Conservation (phyloP, 2,113 vertebrate genomes). For the Pteronura brasiliensis region DNA sequence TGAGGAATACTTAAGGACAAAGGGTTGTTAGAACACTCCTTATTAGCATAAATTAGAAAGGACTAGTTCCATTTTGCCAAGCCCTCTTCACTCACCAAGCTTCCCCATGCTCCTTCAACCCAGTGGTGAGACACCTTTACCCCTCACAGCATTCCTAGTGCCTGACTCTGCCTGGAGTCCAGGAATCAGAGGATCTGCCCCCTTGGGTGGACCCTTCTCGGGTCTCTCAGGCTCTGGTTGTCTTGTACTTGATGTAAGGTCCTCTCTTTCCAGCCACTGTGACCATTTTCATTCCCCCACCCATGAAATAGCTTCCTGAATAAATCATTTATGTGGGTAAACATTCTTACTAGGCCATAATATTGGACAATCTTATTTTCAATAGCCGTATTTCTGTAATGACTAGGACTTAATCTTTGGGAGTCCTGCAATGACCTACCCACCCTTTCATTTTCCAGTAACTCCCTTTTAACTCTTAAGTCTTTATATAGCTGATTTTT, state of each 20-base stretch:
- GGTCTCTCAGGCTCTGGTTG: neutral
- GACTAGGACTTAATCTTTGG: neutral
- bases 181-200: neutral
- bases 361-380: neutral
- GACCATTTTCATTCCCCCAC: neutral
- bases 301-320: neutral
- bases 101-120: neutral
- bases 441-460: neutral
- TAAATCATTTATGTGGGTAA: slow-evolving; percentile 26
- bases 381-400: neutral
- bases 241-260: neutral
- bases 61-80: neutral
- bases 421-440: neutral
- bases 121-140: neutral
- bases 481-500: slow-evolving; percentile 15
- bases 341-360: neutral
- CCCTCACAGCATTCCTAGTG: neutral
- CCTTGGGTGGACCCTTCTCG: neutral
- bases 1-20: neutral
- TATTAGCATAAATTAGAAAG: neutral
- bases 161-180: neutral
- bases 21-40: neutral
- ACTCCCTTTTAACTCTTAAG: neutral
- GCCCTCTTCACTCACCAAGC: neutral
- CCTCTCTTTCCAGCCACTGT: neutral